phyloP scores from a whole-genome alignment of 2,888 invertebrate species.

The Amiota minor region DNA sequence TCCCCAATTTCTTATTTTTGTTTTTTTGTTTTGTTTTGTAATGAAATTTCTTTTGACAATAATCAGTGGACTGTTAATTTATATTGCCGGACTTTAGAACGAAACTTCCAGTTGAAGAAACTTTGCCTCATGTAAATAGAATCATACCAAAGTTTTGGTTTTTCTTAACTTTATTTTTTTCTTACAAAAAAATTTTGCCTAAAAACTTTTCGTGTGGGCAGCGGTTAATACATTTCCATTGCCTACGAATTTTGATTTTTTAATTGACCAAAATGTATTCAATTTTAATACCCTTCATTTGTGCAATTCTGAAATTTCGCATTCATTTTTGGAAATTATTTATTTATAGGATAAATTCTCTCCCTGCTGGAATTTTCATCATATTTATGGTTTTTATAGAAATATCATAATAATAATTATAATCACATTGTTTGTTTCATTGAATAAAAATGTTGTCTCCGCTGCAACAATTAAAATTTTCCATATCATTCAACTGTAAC shows the following conservation, averaged over 20 bases:
- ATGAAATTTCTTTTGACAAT: constrained; percentile 62
- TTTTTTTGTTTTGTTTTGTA: not conserved
- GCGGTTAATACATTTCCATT: not conserved
- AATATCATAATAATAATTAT: too few species aligned
- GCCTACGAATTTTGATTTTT: not conserved
- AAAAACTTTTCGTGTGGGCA: not conserved
- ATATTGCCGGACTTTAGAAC: constrained; percentile 46
- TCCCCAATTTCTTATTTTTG: not conserved
- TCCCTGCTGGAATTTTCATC: too few species aligned
- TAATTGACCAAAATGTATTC: not conserved
- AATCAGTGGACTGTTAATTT: constrained; percentile 71
- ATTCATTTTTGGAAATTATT: too few species aligned
- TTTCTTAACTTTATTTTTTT: not conserved
- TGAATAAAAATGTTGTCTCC: too few species aligned
- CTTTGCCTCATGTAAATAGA: constrained; percentile 61
- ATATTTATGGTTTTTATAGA: too few species aligned
- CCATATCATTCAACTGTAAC: constrained; percentile 70
- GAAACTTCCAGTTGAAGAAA: constrained; percentile 65
- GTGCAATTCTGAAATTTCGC: too few species aligned
- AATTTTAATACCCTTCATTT: too few species aligned
- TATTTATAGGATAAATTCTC: too few species aligned
- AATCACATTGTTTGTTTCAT: too few species aligned
- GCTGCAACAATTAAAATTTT: constrained; percentile 68
- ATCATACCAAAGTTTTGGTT: constrained; percentile 58
- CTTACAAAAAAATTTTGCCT: not conserved